A percentile compares a stretch with the other conserved stretches of the same genome.
These are phyloP conservation scores for Lamellibrachia columna DNA, from an alignment of 2,888 invertebrate genomes.

Conservation along the genomic window DNA sequence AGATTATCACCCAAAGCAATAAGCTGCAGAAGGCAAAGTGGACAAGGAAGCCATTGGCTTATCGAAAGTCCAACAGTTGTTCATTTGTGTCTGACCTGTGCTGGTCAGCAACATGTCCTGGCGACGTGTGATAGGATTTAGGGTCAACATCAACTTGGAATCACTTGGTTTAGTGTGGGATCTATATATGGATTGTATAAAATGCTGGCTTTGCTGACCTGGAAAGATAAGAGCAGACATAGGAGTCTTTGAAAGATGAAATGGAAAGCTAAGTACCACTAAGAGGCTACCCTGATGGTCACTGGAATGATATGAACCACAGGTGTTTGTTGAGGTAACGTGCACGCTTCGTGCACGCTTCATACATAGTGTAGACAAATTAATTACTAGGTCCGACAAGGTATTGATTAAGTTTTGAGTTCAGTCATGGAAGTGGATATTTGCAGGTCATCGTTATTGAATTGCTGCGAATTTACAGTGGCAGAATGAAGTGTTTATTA, in stretches of 20 bases:
- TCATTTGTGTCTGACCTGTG: neutral
- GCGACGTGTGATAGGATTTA: neutral
- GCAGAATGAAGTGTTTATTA: neutral
- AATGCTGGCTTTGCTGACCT: neutral
- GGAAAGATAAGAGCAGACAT: neutral
- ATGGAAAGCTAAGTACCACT: neutral
- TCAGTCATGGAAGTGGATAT: neutral
- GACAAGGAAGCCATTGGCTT: neutral
- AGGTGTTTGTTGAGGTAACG: neutral
- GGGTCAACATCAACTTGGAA: neutral
- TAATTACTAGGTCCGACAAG: neutral
- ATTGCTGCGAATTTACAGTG: neutral
- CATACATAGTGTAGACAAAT: neutral
- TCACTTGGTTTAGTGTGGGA: neutral
- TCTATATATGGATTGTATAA: neutral
- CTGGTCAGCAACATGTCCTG: neutral
- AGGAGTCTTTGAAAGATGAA: neutral
- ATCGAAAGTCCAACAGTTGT: neutral
- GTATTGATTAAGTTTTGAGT: slow-evolving; percentile 6
- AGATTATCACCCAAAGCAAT: too few relatives aligned
- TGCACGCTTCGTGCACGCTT: neutral
- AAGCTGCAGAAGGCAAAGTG: too few relatives aligned
- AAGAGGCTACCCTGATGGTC: neutral
- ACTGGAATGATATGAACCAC: neutral
- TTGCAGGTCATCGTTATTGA: neutral